Base-by-base conservation (phyloP, 2,888 invertebrate species). In the Clunio marinus region DNA sequence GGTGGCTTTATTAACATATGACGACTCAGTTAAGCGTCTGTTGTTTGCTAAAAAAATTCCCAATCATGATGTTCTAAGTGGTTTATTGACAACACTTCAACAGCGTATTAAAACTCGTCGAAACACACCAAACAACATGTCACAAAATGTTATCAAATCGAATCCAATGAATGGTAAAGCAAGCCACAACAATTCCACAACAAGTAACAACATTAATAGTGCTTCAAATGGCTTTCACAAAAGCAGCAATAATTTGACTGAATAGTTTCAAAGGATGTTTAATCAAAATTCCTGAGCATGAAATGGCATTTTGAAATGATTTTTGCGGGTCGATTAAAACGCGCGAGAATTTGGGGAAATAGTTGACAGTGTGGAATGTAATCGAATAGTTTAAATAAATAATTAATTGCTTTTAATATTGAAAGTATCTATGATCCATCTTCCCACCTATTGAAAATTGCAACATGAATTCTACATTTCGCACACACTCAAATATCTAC, bases 1-100 rank as follows among this genome's bases (percentile, higher is more conserved):
- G 92, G 92, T 93, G n/a, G 91, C 93, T n/a, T 81, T 93, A 25
- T 81, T 94, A 59, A 93, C 93, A 0, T 93, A 92, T 75, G 93
- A 93, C 74, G 93, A 93, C 76, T 92, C 92, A 0, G 93, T 93
- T 0, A 91, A 93, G 75, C 84, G 93, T 70, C 80, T 94, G 69
- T 82, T 94, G 37, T 93, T 93, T 74, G 93, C 93, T 45, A 93
- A 93, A 77, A 89, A 93, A 74, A 81, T 93, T 70, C 93, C 93
- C 63, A 93, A 92, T 73, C 93, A 93, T 75, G 93, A 94, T 75
- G 93, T 94, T 3, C 81, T 94, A 13, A 89, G 88, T 7, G 93
- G 93, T 13, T 81, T 94, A 24, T 80, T 93, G 66, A 81, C 85
- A 22, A 91, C 91, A 1, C 80, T 94, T 71, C 93, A 94, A 77